Percentiles rank a stretch among this genome's conserved stretches.
These are phyloP conservation scores for Drosophila gunungcola DNA, from an alignment of 1,140 invertebrate genomes.

Conservation along the genomic window DNA sequence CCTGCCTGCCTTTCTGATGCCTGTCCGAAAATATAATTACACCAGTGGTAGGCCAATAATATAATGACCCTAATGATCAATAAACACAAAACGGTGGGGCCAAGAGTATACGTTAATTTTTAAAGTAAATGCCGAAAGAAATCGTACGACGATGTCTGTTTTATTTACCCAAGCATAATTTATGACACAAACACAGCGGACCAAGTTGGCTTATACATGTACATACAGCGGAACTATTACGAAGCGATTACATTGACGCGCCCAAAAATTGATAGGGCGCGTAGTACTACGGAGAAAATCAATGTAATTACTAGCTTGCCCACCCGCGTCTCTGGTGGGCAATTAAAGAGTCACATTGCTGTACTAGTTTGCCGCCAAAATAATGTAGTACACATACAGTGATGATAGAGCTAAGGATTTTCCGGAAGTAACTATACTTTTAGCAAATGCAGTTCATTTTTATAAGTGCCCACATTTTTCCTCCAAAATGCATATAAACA, in stretches of 20 bases:
- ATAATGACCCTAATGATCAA: constrained; percentile 79
- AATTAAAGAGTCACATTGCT: constrained; percentile 58
- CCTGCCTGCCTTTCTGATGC: constrained; percentile 11
- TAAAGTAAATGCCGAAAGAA: constrained; percentile 68
- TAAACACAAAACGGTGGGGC: constrained; percentile 50
- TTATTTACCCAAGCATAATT: constrained; percentile 72
- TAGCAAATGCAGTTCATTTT: not conserved
- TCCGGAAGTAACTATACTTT: not conserved
- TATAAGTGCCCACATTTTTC: not conserved
- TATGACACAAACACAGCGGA: constrained; percentile 54
- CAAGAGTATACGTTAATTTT: constrained; percentile 71
- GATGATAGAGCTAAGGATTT: not conserved
- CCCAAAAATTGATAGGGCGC: constrained; percentile 68
- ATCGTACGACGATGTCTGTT: constrained; percentile 30
- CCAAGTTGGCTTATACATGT: constrained; percentile 42
- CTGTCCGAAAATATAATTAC: constrained; percentile 45
- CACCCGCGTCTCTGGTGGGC: constrained; percentile 12
- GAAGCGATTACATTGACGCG: constrained; percentile 70
- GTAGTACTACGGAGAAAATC: constrained; percentile 58
- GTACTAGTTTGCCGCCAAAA: constrained; percentile 58
- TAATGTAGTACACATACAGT: not conserved
- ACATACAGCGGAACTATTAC: constrained; percentile 43
- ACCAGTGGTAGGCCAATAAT: constrained; percentile 8
- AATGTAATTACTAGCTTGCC: constrained; percentile 69
- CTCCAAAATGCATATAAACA: not conserved